phyloP scores from a whole-genome alignment of 2,797 vertebrate species.

The Macrochelys suwanniensis region DNA sequence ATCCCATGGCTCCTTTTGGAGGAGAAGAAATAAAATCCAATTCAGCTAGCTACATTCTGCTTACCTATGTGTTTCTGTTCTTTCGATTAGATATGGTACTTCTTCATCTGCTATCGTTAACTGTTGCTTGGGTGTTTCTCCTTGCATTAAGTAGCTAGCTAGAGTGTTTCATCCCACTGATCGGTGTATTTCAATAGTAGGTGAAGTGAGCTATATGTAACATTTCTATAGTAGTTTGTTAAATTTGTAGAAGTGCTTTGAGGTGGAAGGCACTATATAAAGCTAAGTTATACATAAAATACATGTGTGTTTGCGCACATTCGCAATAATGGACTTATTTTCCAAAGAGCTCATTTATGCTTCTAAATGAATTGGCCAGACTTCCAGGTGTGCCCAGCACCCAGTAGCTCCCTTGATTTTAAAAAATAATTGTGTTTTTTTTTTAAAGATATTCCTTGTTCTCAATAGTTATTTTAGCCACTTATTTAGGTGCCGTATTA shows the following conservation, averaged over 20 bases:
- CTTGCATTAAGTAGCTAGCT: not conserved
- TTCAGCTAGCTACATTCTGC: not conserved
- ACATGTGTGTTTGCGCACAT: not conserved
- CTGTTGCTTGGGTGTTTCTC: not conserved
- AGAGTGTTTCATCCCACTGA: not conserved
- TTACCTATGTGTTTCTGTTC: not conserved
- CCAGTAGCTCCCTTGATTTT: not conserved
- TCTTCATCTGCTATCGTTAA: not conserved
- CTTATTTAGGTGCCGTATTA: not conserved
- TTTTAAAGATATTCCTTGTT: not conserved
- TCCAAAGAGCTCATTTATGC: slow-evolving; percentile 29
- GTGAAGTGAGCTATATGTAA: not conserved
- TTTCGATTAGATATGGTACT: not conserved
- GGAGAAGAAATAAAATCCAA: not conserved
- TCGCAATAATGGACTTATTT: not conserved
- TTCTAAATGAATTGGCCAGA: not conserved
- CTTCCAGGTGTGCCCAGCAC: slow-evolving; percentile 23
- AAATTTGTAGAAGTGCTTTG: not conserved
- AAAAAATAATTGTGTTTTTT: not conserved
- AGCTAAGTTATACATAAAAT: not conserved
- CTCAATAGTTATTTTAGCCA: not conserved
- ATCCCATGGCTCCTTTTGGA: not conserved
- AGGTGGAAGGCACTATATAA: not conserved
- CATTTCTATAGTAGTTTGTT: not conserved
- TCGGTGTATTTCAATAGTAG: not conserved